Evolutionary conservation across 2,113 vertebrate species (phyloP), one percentile per base, ranked within the genome.

Genomic region (human (Homo sapiens)): DNA sequence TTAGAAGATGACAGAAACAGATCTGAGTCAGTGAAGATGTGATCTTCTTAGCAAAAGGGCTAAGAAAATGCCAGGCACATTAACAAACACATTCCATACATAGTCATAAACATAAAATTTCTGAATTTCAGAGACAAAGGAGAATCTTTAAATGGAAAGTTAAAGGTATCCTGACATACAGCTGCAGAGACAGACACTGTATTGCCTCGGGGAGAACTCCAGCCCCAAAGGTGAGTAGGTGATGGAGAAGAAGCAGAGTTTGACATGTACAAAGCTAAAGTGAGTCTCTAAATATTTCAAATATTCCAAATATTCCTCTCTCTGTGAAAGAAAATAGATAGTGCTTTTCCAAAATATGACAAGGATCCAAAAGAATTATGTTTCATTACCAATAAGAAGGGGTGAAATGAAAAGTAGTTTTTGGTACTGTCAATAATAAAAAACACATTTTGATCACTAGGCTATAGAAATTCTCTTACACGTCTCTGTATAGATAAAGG

Each of bases 401-500:
- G 45, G 35, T 73, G 30, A 79, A 80, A 80, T 50, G 45, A 57
- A 87, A 96, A 92, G 30, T n/a, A 70, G 70, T 40, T 72, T 96
- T 92, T 20, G 14, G 61, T 70, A 43, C 50, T 59, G 38, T 48
- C 23, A 72, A 50, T 57, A 93, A 79, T 50, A 76, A 45, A 38
- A 73, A 96, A 86, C 59, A 48, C 45, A 96, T 17, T 85, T 59
- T 84, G 50, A 88, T 84, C 25, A 18, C 16, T 23, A 89, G 8
- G 48, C 10, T 66, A 11, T 38, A 75, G 8, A 20, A 45, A 85
- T 81, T 81, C 9, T 59, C 40, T 55, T 61, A 81, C 4, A 10
- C 48, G 40, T 86, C 79, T 78, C 30, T 16, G 14, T 57, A 40
- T 35, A 92, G 48, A 81, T 75, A 38, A 61, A 64, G 10, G 30